Conservation (phyloP, 2,113 vertebrate species). For the Xiphophorus couchianus region DNA sequence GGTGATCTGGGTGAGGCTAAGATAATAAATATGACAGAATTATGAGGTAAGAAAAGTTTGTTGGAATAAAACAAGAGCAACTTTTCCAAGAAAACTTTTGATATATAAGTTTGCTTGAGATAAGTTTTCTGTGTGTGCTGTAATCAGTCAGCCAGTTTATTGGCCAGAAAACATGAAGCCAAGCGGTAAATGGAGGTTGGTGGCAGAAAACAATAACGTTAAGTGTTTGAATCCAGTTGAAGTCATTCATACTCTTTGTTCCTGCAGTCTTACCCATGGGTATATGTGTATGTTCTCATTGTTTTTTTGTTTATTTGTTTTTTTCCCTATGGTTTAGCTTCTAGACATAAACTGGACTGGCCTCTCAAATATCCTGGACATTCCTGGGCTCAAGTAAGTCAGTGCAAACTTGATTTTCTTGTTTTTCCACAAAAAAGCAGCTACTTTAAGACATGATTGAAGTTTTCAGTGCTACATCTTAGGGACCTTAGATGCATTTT, state of each 20-base stretch:
- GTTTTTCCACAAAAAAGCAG: background rate
- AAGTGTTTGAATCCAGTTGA: conserved; percentile 27
- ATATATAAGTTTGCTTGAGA: conserved; percentile 27
- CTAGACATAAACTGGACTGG: conserved; percentile 98
- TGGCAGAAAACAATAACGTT: conserved; percentile 24
- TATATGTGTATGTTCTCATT: background rate
- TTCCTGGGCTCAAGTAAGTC: conserved; percentile 96
- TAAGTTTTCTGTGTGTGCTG: background rate
- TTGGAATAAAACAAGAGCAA: background rate
- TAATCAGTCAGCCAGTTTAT: conserved; percentile 29
- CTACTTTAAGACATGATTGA: background rate
- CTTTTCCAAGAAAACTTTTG: conserved; percentile 10
- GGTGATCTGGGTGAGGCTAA: background rate
- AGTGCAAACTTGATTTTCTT: conserved; percentile 12
- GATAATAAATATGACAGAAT: background rate
- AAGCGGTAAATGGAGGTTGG: conserved; percentile 10
- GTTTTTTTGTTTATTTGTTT: conserved; percentile 43
- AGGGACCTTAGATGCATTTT: background rate
- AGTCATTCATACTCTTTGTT: conserved; percentile 14
- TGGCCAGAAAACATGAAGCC: conserved; percentile 3
- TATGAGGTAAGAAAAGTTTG: background rate
- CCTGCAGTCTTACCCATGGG: background rate
- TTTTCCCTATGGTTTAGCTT: conserved; percentile 78
- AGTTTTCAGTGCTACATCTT: background rate
- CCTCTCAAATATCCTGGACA: conserved; percentile 95